Evolutionary conservation across 2,113 vertebrate species (phyloP).

Genomic region (Strigops habroptila): DNA sequence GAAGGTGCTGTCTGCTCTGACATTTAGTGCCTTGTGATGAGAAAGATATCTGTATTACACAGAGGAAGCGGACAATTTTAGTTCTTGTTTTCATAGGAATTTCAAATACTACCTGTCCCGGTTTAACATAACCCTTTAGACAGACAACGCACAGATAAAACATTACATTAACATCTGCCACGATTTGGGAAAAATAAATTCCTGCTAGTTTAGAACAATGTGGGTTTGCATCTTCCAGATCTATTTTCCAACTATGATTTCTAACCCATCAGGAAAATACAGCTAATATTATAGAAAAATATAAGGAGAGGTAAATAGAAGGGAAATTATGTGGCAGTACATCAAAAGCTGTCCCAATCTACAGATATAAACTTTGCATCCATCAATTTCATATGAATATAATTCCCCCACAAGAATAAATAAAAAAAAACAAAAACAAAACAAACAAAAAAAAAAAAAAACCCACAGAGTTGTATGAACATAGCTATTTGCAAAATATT

Average conservation of each 20-base stretch:
- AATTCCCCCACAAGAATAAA: neutral
- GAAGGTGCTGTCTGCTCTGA: neutral
- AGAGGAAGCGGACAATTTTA: neutral
- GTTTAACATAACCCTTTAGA: neutral
- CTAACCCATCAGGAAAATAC: neutral
- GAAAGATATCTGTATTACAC: neutral
- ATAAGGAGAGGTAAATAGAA: neutral
- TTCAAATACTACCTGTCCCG: neutral
- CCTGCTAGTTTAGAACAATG: neutral
- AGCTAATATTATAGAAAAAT: neutral
- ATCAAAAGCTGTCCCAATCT: neutral
- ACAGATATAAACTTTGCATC: neutral
- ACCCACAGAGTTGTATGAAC: neutral
- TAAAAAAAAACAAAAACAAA: neutral
- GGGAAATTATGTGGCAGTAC: neutral
- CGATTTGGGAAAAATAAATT: neutral
- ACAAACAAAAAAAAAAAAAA: neutral
- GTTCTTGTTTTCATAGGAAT: neutral
- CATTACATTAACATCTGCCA: neutral
- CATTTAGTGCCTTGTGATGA: neutral
- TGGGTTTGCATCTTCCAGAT: neutral
- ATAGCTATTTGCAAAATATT: neutral
- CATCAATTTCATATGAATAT: neutral
- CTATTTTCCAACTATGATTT: neutral
- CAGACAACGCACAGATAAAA: neutral